Evolutionary conservation across 2,113 vertebrate species (phyloP), one percentile per base, ranked within the genome.

Genomic region (Oreocharis arfaki): DNA sequence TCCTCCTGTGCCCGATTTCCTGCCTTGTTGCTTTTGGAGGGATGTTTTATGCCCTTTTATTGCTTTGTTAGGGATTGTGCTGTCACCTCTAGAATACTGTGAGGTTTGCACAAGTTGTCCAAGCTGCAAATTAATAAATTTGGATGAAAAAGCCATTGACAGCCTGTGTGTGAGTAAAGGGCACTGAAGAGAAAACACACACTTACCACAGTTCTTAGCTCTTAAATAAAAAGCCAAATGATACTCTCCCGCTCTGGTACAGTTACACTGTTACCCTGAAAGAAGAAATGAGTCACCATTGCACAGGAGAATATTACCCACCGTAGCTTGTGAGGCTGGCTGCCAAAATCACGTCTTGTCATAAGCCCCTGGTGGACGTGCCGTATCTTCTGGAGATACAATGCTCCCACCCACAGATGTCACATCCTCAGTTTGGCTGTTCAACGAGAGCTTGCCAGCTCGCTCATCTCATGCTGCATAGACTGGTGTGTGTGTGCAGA

Each of bases 401-500:
- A 26, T n/a, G 13, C 23, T 59, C 19, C 20, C 18, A 42, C 14
- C 30, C 16, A 10, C 33, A 71, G 49, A 49, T 2, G 9, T 44
- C 26, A 23, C 4, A 1, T 73, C 28, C 21, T 53, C 3, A 5
- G 33, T 28, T 16, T 87, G 37, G 10, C 41, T 79, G 3, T 76
- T 69, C 26, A 26, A 20, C 30, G 28, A 3, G 28, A 46, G 28
- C 22, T 69, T 71, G 13, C 41, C 2, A 4, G 13, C 46, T 69
- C 0, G 0, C 24, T 71, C 8, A 3, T 67, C 41, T 71, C 4
- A 1, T 18, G 3, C 27, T 39, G 60, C 19, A 4, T 3, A 39
- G 42, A 24, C 39, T 55, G 21, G 16, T 47, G 17, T 13, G 7
- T 30, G 22, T 75, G 80, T 94, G 44, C 44, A 52, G 49, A 20